These are phyloP conservation scores for Phalacrocorax aristotelis DNA, from an alignment of 2,113 vertebrate species.

Conservation along the genomic window DNA sequence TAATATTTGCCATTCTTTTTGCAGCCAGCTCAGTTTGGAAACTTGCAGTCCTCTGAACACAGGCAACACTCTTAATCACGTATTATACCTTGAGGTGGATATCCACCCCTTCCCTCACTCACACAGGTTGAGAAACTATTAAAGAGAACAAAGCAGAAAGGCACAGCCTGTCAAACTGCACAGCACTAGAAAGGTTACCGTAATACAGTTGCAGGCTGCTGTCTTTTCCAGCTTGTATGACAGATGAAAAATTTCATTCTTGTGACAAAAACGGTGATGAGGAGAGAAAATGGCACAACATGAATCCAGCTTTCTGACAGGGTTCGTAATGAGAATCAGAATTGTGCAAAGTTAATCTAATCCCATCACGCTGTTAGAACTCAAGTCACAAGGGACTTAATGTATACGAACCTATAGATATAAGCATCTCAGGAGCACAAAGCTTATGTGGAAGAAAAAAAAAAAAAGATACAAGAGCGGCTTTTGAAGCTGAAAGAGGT, in stretches of 20 bases:
- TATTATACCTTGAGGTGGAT: not conserved
- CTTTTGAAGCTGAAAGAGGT: not conserved
- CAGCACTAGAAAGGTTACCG: not conserved
- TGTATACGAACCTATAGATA: not conserved
- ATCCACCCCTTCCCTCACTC: not conserved
- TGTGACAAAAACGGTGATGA: slow-evolving; percentile 1
- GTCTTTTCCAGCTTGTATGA: slow-evolving; percentile 30
- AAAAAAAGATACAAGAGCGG: not conserved
- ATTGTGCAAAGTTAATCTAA: not conserved
- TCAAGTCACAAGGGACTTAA: not conserved
- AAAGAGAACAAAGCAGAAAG: slow-evolving; percentile 24
- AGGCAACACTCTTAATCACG: not conserved
- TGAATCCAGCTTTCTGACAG: slow-evolving; percentile 40
- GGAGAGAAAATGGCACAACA: slow-evolving; percentile 27
- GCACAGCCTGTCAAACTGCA: slow-evolving; percentile 24
- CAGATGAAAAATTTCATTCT: slow-evolving; percentile 54
- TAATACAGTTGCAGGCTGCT: not conserved
- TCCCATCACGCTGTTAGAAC: not conserved
- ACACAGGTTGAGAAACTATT: not conserved
- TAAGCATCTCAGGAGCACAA: not conserved
- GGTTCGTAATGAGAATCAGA: slow-evolving; percentile 17
- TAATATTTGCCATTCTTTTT: not conserved
- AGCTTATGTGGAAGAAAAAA: not conserved
- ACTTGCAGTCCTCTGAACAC: not conserved
- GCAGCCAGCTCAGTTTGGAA: not conserved